These are phyloP conservation scores for Philonicus albiceps DNA, from an alignment of 2,888 invertebrate species.

Conservation along the genomic window DNA sequence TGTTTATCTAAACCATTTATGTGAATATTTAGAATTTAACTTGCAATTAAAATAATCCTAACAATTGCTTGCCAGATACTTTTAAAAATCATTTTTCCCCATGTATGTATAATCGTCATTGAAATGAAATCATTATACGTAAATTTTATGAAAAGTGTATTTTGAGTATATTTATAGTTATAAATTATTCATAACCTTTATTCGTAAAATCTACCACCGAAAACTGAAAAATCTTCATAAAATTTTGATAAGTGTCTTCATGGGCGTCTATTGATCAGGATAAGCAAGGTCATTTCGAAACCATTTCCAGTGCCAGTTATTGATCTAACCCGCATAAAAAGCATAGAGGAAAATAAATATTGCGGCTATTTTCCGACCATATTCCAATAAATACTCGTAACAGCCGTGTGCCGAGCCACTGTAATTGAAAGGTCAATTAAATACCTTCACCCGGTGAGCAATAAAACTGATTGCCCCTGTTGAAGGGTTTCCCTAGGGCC, in stretches of 20 bases:
- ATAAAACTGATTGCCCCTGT: constrained; percentile 23
- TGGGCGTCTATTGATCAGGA: neutral
- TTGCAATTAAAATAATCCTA: too few species aligned
- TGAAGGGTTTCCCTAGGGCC: neutral
- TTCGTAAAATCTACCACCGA: neutral
- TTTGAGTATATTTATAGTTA: too few species aligned
- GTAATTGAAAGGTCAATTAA: neutral
- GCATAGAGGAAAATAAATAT: neutral
- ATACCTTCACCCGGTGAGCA: neutral
- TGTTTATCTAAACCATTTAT: too few species aligned
- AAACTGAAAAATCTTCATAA: neutral
- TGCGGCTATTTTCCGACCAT: neutral
- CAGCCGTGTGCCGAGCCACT: neutral
- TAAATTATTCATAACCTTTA: neutral
- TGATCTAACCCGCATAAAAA: neutral
- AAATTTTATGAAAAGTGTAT: too few species aligned
- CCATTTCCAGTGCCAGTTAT: neutral
- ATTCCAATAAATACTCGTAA: neutral
- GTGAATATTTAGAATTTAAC: too few species aligned
- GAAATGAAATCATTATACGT: too few species aligned
- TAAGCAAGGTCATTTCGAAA: neutral
- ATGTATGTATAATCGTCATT: too few species aligned
- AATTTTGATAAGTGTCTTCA: neutral
- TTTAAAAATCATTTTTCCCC: too few species aligned
- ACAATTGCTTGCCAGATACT: too few species aligned